Percentiles rank a stretch among this genome's conserved stretches.
phyloP scores from a whole-genome alignment of 1,140 invertebrate species.

The Drosophila gunungcola region DNA sequence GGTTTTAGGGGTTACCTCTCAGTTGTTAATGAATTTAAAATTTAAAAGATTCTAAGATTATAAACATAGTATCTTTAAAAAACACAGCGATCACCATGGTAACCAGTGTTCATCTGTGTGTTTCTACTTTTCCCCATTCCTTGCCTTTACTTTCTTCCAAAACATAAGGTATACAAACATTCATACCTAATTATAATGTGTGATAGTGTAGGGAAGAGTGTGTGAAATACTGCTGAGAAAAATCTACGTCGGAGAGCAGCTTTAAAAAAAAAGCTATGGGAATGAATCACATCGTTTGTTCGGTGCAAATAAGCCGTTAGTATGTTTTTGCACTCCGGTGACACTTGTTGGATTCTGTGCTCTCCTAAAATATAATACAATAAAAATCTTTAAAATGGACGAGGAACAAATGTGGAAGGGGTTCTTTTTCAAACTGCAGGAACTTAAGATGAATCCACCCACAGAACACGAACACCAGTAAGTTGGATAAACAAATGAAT shows the following conservation, averaged over 20 bases:
- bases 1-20: not conserved
- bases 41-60: not conserved
- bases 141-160: conserved; percentile 18
- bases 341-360: conserved; percentile 44
- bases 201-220: conserved; percentile 36
- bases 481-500: conserved; percentile 54
- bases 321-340: conserved; percentile 36
- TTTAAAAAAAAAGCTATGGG: conserved; percentile 2
- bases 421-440: conserved; percentile 87
- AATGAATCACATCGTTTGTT: conserved; percentile 39
- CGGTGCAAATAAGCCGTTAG: conserved; percentile 38
- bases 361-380: not conserved
- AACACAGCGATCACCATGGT: conserved; percentile 32
- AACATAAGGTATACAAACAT: conserved; percentile 5
- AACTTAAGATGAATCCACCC: conserved; percentile 86
- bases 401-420: conserved; percentile 90
- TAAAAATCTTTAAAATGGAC: conserved; percentile 52
- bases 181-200: conserved; percentile 23
- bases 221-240: conserved; percentile 39
- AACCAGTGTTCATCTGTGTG: conserved; percentile 2
- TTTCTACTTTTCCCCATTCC: conserved; percentile 6
- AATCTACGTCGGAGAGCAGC: conserved; percentile 45
- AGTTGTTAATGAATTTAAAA: not conserved
- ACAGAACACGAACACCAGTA: conserved; percentile 88
- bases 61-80: conserved; percentile 26